Base-by-base conservation (phyloP, 2,797 vertebrate species). In the Natrix natrix region DNA sequence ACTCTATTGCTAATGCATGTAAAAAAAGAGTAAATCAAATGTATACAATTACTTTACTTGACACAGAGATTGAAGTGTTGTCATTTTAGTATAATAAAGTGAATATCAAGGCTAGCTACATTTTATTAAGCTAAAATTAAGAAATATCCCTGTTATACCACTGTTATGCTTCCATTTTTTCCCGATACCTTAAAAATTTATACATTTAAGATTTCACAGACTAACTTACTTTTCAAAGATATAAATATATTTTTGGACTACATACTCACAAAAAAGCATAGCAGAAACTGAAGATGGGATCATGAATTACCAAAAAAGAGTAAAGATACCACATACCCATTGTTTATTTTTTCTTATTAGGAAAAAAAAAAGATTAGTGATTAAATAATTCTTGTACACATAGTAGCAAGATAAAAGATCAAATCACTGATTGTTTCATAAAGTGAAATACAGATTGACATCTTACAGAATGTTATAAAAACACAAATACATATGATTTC, bases 271-370 rank as follows among this genome's bases (percentile, higher is more conserved):
- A 98, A 98, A 98, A 98, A 96, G 96, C 95, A 96, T 96, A 97
- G 96, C 96, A 96, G 94, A 96, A 96, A 97, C 97, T 97, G 98
- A 97, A 98, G 98, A 98, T 97, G 97, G 97, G 92, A 96, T 97
- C 97, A 98, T 98, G 98, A 98, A 98, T 98, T 98, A 97, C 97
- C 95, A 96, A 95, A 91, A 97, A 95, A 98, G 98, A 98, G 97
- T 98, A 98, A 98, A 98, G 97, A 98, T 97, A 98, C 96, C 95
- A 97, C 97, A 98, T 98, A 98, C 96, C 95, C 97, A 97, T 97
- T 98, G 98, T 98, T 97, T 98, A 26, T 69, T 63, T 69, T 97
- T 97, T 96, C 97, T 97, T 96, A 97, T 96, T 97, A 95, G 94
- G 96, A 94, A 96, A 95, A 37, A 95, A 37, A 97, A 96, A 96